These are phyloP conservation scores for Drosophila kurseongensis DNA, from an alignment of 1,140 invertebrate genomes.

Conservation along the genomic window DNA sequence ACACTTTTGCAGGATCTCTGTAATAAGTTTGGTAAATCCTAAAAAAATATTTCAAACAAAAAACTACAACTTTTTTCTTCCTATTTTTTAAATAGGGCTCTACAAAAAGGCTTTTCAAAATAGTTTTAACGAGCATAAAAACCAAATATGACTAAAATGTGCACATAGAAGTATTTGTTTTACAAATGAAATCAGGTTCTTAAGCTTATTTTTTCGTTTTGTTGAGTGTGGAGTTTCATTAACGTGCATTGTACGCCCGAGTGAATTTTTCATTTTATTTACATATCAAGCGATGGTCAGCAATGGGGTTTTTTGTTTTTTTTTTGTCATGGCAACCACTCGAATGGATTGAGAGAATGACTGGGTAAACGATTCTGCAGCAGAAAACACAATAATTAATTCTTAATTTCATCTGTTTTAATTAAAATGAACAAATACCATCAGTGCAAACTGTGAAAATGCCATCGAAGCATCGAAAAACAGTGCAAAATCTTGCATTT, in stretches of 20 bases:
- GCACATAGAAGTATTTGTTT: neutral
- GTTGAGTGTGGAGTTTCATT: conserved; percentile 42
- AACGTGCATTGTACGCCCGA: conserved; percentile 57
- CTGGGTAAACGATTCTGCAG: conserved; percentile 23
- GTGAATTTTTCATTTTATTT: conserved; percentile 66
- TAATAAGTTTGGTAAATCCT: neutral
- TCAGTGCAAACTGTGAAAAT: conserved; percentile 54
- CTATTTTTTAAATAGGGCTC: too few relatives aligned
- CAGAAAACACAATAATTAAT: conserved; percentile 28
- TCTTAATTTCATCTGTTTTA: conserved; percentile 46
- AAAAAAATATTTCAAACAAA: neutral
- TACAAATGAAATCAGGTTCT: conserved; percentile 3
- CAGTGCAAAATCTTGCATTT: conserved; percentile 70
- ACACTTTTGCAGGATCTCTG: too few relatives aligned
- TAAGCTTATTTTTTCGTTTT: conserved; percentile 20
- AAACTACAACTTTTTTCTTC: too few relatives aligned
- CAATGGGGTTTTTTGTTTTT: conserved; percentile 9
- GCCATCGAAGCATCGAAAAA: conserved; percentile 40
- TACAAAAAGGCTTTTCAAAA: too few relatives aligned
- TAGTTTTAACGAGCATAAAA: too few relatives aligned
- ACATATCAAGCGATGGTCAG: conserved; percentile 28
- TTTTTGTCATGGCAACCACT: conserved; percentile 60
- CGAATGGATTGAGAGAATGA: conserved; percentile 31
- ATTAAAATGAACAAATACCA: conserved; percentile 31
- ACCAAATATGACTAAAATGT: too few relatives aligned